Conservation (phyloP, 2,113 vertebrate genomes). For the Forbesichthys agassizii region DNA sequence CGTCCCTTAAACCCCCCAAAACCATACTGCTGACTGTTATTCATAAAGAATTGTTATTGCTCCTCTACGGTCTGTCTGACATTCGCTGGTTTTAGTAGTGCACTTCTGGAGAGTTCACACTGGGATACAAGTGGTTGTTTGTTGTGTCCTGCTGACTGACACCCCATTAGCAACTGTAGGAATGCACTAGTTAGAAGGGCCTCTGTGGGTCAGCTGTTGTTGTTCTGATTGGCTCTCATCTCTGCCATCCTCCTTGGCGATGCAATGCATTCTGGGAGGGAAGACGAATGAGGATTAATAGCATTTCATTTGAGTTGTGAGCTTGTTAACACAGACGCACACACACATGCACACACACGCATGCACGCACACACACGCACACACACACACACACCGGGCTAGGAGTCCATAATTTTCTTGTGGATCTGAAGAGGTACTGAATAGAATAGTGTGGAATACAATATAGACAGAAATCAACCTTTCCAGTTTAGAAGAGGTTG, state of each 20-base stretch:
- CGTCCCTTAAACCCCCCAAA: too few relatives aligned
- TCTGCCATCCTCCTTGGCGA: slow-evolving; percentile 41
- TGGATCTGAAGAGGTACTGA: slow-evolving; percentile 7
- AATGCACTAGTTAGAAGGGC: slow-evolving; percentile 22
- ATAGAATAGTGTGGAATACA: background rate
- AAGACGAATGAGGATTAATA: slow-evolving; percentile 62
- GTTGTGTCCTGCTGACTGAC: slow-evolving; percentile 55
- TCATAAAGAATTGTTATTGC: too few relatives aligned
- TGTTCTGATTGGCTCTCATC: slow-evolving; percentile 56
- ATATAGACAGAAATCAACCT: background rate
- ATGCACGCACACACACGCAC: slow-evolving; percentile 18
- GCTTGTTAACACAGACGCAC: slow-evolving; percentile 27
- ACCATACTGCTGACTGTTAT: too few relatives aligned
- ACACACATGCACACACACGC: slow-evolving; percentile 13
- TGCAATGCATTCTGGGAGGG: slow-evolving; percentile 23
- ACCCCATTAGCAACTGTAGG: slow-evolving; percentile 58
- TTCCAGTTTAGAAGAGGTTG: background rate
- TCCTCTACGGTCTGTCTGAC: too few relatives aligned
- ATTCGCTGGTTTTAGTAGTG: too few relatives aligned
- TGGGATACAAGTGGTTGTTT: slow-evolving; percentile 44
- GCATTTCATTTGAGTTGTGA: slow-evolving; percentile 44
- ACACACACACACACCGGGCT: slow-evolving; percentile 12
- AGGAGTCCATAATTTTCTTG: background rate
- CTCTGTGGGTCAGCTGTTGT: slow-evolving; percentile 54
- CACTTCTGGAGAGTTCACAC: slow-evolving; percentile 36